Evolutionary conservation across 1,140 invertebrate species (phyloP).

Genomic region (Cotesia vestalis): DNA sequence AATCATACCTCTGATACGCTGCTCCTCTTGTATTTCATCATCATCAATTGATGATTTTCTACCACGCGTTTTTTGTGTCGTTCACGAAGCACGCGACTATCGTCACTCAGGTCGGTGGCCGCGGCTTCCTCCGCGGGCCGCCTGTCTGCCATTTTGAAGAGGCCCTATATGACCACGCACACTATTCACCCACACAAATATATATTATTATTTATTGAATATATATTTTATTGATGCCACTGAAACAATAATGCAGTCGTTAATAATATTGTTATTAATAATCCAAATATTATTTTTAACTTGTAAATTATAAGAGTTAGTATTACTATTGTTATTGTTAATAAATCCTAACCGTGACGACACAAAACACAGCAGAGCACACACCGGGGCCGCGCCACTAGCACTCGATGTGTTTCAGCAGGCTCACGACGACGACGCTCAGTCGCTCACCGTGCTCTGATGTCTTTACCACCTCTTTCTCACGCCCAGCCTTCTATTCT

Average conservation of each 20-base stretch:
- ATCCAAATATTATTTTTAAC: neutral
- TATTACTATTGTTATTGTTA: neutral
- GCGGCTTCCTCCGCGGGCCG: constrained; percentile 53
- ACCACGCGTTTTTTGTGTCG: constrained; percentile 49
- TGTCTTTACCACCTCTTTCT: no score
- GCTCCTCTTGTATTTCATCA: neutral
- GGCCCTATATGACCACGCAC: constrained; percentile 22
- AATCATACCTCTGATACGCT: no score
- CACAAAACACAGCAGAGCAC: no score
- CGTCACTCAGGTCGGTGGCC: constrained; percentile 43
- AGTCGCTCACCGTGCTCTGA: no score
- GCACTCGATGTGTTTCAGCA: no score
- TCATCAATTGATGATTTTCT: constrained; percentile 19
- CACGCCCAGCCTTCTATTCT: no score
- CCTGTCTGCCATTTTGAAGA: constrained; percentile 61
- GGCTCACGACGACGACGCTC: no score
- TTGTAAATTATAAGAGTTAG: no score
- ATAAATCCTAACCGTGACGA: neutral
- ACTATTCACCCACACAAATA: constrained; percentile 2
- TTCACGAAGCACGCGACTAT: constrained; percentile 51
- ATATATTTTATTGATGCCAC: neutral
- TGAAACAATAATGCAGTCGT: no score
- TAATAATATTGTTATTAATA: neutral
- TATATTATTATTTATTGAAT: no score
- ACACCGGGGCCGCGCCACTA: no score